Base-by-base conservation (phyloP, 2,888 invertebrate genomes). In the Orchestes rusci region DNA sequence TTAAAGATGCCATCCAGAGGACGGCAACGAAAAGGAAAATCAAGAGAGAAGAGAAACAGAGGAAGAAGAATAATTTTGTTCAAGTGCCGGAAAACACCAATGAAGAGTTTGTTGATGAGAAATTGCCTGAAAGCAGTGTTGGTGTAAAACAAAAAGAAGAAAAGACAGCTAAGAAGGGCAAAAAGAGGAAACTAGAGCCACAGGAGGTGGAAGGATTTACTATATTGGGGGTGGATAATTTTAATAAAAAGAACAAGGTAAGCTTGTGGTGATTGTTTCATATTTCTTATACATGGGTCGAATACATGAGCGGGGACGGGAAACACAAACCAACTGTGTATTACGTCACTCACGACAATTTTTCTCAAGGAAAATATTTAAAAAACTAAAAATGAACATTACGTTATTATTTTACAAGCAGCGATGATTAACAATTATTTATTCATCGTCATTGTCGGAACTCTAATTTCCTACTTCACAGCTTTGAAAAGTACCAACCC, bases 161-260 rank as follows among this genome's bases (percentile, higher is more conserved):
- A 16, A 39, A 15, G 8, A 32, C 17, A 5, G 7, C 35, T 18
- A 43, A 27, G 30, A 46, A 30, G 48, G 33, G 40, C 37, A 45
- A 35, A 40, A 53, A 39, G 65, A 55, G 56, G 43, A 19, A 48
- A 62, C 49, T 57, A 53, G 56, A 45, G 53, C 47, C n/a, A 52
- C 53, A 16, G 50, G 54, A 45, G 16, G 53, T 66, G 43, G 72
- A 75, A 55, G 73, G 72, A 16, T 84, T 81, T 58, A 80, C 81
- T 58, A 73, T 87, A 15, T 70, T 89, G 37, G 86, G 86, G 4
- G 73, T 70, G 42, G 75, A 76, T 56, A 76, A 74, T 45, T 74
- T 77, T 60, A 70, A 70, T 53, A 77, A 76, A 56, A 77, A 72
- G 52, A 53, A 59, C 2, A 76, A 76, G 63, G 78, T 75, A 54